phyloP scores from a whole-genome alignment of 1,140 invertebrate genomes.

The Magallana ariakensis region DNA sequence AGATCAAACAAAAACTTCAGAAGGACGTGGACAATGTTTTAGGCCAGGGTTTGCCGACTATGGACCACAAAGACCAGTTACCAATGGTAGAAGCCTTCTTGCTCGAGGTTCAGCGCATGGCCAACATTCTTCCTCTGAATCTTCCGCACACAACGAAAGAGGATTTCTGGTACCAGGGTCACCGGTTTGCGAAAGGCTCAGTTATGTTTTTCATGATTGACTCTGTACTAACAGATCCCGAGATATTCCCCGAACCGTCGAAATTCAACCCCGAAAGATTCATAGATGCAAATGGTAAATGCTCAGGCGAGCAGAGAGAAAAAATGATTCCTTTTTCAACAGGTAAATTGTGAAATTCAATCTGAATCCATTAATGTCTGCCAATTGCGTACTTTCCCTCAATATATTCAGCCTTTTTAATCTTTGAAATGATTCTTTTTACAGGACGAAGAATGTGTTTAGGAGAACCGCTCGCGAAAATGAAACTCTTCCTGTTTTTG shows the following conservation, averaged over 20 bases:
- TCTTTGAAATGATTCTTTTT: background rate
- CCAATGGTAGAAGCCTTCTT: slow-evolving; percentile 59
- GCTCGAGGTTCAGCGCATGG: slow-evolving; percentile 53
- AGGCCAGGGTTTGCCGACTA: slow-evolving; percentile 14
- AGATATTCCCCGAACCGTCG: slow-evolving; percentile 85
- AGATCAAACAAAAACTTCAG: slow-evolving; percentile 89
- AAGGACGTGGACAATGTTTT: slow-evolving; percentile 87
- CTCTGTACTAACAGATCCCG: slow-evolving; percentile 69
- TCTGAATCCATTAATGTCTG: too few relatives aligned
- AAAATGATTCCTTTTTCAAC: slow-evolving; percentile 33
- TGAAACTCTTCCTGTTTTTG: slow-evolving; percentile 64
- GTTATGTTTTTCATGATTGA: slow-evolving; percentile 71
- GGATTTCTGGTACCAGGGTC: slow-evolving; percentile 69
- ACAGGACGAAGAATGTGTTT: slow-evolving; percentile 62
- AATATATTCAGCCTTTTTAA: background rate
- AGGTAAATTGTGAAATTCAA: background rate
- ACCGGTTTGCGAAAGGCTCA: slow-evolving; percentile 70
- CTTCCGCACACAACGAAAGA: slow-evolving; percentile 66
- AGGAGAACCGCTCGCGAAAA: slow-evolving; percentile 58
- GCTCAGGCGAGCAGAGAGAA: slow-evolving; percentile 8
- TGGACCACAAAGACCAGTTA: slow-evolving; percentile 53
- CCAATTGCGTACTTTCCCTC: too few relatives aligned
- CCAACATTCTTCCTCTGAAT: slow-evolving; percentile 68
- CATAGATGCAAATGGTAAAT: slow-evolving; percentile 65
- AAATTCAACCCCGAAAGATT: slow-evolving; percentile 85